A percentile compares a stretch with the other conserved stretches of the same genome.
These are phyloP conservation scores for Eudemis profundana DNA, from an alignment of 2,888 invertebrate species.

Conservation along the genomic window DNA sequence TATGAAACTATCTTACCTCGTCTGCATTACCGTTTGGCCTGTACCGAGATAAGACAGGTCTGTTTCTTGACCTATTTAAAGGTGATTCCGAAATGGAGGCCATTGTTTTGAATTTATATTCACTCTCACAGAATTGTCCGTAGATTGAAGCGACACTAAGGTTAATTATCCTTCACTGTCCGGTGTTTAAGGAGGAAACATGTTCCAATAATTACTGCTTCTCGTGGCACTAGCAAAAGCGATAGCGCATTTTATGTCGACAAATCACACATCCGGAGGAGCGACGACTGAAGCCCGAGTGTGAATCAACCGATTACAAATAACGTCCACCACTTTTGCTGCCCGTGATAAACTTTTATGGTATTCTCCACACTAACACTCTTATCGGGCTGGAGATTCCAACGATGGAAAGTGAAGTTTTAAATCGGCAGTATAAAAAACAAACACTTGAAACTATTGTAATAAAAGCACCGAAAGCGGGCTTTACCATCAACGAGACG, in stretches of 20 bases:
- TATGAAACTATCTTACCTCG: constrained; percentile 63
- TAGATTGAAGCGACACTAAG: constrained; percentile 7
- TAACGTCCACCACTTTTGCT: constrained; percentile 59
- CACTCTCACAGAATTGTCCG: constrained; percentile 30
- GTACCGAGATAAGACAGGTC: constrained; percentile 78
- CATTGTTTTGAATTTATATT: constrained; percentile 58
- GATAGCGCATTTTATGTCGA: constrained; percentile 82
- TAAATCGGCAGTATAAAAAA: not conserved
- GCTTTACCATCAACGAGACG: constrained; percentile 54
- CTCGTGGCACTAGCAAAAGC: constrained; percentile 68
- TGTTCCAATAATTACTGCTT: constrained; percentile 74
- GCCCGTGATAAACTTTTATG: constrained; percentile 69
- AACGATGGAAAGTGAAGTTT: constrained; percentile 17
- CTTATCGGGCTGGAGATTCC: constrained; percentile 39
- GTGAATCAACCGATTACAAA: constrained; percentile 77
- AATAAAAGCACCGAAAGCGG: constrained; percentile 49
- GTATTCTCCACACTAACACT: constrained; percentile 58
- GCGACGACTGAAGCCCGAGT: constrained; percentile 65
- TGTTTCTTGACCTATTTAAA: constrained; percentile 70
- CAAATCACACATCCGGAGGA: constrained; percentile 84
- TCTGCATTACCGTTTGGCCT: constrained; percentile 66
- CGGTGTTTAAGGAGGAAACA: constrained; percentile 74
- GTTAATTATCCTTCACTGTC: constrained; percentile 2
- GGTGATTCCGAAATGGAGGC: constrained; percentile 76
- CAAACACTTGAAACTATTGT: constrained; percentile 21